A percentile compares a stretch with the other conserved stretches of the same genome.
Conservation (phyloP, 2,113 vertebrate species). For the Haplochromis burtoni region DNA sequence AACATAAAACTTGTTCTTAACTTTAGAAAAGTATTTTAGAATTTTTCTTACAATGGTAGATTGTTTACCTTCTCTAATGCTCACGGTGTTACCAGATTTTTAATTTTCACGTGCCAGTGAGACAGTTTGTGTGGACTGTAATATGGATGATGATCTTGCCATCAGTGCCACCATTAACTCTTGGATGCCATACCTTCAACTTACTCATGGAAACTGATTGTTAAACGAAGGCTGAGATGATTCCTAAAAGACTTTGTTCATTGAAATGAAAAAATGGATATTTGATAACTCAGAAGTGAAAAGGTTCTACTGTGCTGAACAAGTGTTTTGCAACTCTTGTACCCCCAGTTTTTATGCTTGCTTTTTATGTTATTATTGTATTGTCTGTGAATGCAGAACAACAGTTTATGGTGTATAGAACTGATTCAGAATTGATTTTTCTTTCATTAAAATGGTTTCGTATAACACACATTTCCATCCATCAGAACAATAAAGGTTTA, state of each 20-base stretch:
- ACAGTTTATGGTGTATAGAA: neutral
- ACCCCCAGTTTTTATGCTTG: neutral
- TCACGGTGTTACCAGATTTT: neutral
- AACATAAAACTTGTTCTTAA: conserved; percentile 34
- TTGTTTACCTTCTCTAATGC: neutral
- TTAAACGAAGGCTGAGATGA: neutral
- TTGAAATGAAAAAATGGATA: neutral
- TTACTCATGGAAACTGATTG: neutral
- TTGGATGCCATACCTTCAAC: neutral
- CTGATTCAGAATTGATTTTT: neutral
- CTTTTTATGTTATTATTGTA: neutral
- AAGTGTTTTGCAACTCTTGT: neutral
- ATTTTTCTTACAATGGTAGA: neutral
- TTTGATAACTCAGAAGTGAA: neutral
- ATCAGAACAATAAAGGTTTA: neutral
- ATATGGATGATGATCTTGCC: neutral
- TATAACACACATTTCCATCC: neutral
- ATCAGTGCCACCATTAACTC: neutral
- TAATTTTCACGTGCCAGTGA: neutral
- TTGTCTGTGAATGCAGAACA: neutral
- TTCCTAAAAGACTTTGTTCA: neutral
- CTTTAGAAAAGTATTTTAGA: neutral
- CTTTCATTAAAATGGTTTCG: neutral
- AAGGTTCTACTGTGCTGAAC: neutral
- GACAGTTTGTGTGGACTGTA: neutral